phyloP scores from a whole-genome alignment of 2,797 vertebrate species.

The Ptychadena robeensis region DNA sequence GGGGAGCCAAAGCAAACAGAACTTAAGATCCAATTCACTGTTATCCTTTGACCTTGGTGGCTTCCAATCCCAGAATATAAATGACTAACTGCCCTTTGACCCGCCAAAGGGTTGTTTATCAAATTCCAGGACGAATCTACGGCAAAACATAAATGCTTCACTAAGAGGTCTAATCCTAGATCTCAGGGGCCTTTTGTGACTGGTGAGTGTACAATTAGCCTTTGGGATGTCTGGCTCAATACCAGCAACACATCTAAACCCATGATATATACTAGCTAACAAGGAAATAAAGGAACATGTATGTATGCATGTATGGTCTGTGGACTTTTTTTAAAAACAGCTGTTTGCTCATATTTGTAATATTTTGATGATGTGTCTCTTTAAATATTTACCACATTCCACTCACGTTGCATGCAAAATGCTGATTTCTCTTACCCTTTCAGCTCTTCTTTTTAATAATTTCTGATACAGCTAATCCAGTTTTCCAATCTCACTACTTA shows the following conservation, averaged over 20 bases:
- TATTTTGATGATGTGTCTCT: not conserved
- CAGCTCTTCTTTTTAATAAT: not conserved
- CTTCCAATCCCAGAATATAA: slow-evolving; percentile 5
- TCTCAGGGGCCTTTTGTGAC: not conserved
- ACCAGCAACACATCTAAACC: not conserved
- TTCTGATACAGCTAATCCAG: not conserved
- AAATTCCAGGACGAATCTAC: not conserved
- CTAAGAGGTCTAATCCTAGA: not conserved
- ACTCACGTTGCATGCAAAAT: not conserved
- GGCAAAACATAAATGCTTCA: not conserved
- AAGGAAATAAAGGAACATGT: too few relatives aligned
- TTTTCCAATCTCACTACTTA: not conserved
- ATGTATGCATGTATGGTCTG: not conserved
- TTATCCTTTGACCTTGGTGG: slow-evolving; percentile 18
- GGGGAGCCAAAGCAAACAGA: slow-evolving; percentile 11
- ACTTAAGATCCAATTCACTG: slow-evolving; percentile 8
- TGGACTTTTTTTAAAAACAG: not conserved
- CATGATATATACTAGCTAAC: not conserved
- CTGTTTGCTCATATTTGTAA: not conserved
- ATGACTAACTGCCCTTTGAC: slow-evolving; percentile 2
- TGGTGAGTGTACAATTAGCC: not conserved
- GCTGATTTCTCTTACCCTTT: not conserved
- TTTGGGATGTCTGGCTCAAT: not conserved
- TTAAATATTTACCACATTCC: not conserved
- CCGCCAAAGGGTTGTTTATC: not conserved